Evolutionary conservation across 2,888 invertebrate genomes (phyloP).

Genomic region (Lasioglossum malachurum): DNA sequence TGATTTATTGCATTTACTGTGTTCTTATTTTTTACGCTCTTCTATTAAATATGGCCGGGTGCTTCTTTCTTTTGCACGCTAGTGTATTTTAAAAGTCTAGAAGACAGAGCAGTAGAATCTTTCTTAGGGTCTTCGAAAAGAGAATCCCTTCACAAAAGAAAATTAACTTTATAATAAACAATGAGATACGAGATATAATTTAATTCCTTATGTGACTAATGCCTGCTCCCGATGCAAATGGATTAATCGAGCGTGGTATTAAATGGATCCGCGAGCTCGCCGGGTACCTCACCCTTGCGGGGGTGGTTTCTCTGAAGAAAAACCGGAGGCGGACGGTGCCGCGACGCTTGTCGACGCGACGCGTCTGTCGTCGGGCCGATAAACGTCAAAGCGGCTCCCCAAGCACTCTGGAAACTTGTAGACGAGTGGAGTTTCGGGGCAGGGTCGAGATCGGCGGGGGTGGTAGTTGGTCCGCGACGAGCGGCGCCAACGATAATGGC

Average conservation of each 20-base stretch:
- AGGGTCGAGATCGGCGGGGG: slow-evolving; percentile 29
- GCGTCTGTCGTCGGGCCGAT: slow-evolving; percentile 58
- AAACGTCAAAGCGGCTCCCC: slow-evolving; percentile 62
- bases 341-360: slow-evolving; percentile 4
- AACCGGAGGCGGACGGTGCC: background rate
- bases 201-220: background rate
- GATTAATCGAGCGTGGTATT: background rate
- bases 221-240: background rate
- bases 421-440: slow-evolving; percentile 61
- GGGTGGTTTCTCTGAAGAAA: background rate
- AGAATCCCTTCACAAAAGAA: background rate
- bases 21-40: no score
- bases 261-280: background rate
- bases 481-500: slow-evolving; percentile 80
- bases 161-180: background rate
- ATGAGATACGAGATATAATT: background rate
- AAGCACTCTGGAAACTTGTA: slow-evolving; percentile 52
- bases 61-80: no score
- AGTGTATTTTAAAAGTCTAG: background rate
- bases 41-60: no score
- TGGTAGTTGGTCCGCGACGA: slow-evolving; percentile 53
- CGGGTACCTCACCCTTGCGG: background rate
- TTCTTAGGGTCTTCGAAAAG: no score
- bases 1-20: no score
- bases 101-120: background rate